phyloP scores from a whole-genome alignment of 2,113 vertebrate species.

The Aptenodytes patagonicus region DNA sequence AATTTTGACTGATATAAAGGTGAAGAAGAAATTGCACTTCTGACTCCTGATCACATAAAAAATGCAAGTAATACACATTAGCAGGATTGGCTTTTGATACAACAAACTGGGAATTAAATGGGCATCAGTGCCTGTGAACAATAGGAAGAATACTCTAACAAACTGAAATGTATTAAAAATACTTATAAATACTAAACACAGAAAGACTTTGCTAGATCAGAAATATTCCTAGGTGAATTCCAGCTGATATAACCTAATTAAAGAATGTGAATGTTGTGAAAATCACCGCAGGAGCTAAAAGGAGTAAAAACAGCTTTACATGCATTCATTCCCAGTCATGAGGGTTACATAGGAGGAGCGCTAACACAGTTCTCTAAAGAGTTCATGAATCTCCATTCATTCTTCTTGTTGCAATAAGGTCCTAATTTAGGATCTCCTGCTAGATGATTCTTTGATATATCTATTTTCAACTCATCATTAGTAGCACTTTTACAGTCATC shows the following conservation, averaged over 20 bases:
- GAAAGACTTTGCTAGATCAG: neutral
- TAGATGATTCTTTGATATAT: neutral
- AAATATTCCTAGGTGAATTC: neutral
- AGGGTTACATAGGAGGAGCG: neutral
- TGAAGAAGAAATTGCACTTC: neutral
- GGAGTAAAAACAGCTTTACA: neutral
- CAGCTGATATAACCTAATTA: neutral
- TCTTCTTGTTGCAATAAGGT: neutral
- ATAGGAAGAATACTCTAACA: neutral
- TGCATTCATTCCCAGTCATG: neutral
- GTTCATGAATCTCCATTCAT: neutral
- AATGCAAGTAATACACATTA: neutral
- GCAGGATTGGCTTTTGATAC: neutral
- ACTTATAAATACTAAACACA: neutral
- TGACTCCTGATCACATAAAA: neutral
- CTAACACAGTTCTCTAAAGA: neutral
- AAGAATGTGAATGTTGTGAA: neutral
- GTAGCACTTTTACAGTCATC: neutral
- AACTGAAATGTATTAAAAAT: neutral
- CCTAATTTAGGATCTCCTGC: neutral
- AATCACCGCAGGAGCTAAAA: neutral
- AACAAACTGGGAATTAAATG: neutral
- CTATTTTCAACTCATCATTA: neutral
- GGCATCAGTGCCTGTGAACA: neutral
- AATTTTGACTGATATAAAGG: neutral